These are phyloP conservation scores for Drosophila sordidula DNA, from an alignment of 2,888 invertebrate species.

Conservation along the genomic window DNA sequence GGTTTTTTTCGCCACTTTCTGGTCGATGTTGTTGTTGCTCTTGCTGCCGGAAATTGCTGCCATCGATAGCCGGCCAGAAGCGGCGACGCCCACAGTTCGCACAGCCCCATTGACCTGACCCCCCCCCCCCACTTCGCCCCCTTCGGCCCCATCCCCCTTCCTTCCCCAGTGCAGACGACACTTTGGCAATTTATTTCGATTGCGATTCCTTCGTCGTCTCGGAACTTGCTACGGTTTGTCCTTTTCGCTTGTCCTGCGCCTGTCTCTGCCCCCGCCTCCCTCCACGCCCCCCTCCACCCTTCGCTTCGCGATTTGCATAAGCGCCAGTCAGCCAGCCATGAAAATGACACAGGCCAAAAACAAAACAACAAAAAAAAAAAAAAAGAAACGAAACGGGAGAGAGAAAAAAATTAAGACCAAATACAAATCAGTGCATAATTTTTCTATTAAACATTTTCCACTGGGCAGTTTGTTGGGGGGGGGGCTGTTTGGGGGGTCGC, in stretches of 20 bases:
- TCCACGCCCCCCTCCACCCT: too few relatives aligned
- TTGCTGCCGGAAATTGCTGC: slow-evolving; percentile 73
- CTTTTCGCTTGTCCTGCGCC: slow-evolving; percentile 25
- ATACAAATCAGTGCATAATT: slow-evolving; percentile 80
- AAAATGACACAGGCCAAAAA: slow-evolving; percentile 62
- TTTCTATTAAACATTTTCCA: slow-evolving; percentile 75
- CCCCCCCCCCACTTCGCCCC: slow-evolving; percentile 9
- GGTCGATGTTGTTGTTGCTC: slow-evolving; percentile 9
- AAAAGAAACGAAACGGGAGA: slow-evolving; percentile 12
- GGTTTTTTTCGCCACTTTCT: slow-evolving; percentile 17
- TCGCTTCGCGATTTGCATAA: slow-evolving; percentile 66
- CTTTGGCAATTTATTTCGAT: slow-evolving; percentile 78
- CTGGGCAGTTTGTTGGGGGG: slow-evolving; percentile 15
- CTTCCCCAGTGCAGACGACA: slow-evolving; percentile 59
- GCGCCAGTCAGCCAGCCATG: slow-evolving; percentile 73
- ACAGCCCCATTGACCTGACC: background rate
- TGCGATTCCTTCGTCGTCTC: slow-evolving; percentile 54
- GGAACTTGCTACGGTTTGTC: slow-evolving; percentile 49
- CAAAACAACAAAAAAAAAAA: slow-evolving; percentile 13
- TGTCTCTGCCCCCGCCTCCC: background rate
- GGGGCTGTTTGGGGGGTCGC: background rate
- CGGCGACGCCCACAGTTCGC: slow-evolving; percentile 36
- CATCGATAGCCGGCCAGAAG: slow-evolving; percentile 66
- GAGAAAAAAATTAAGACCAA: slow-evolving; percentile 66
- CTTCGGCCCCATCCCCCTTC: slow-evolving; percentile 13